phyloP scores from a whole-genome alignment of 30 jellyfish, hydroid and myxozoan species.

The Cassiopea andromeda region DNA sequence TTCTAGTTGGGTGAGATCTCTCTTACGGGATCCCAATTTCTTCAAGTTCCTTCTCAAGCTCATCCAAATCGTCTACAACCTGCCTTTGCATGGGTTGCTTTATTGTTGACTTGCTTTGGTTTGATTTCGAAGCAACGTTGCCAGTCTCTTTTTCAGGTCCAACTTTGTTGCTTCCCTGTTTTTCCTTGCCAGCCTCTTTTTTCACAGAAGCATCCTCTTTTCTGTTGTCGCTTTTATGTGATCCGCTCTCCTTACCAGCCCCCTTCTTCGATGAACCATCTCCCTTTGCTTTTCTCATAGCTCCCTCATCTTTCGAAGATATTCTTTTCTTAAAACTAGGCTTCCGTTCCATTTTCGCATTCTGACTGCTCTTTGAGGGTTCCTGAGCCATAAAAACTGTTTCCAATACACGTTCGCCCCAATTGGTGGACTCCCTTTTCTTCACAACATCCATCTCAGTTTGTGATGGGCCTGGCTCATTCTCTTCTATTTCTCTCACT shows the following conservation, averaged over 20 bases:
- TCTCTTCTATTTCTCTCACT: neutral
- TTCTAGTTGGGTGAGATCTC: neutral
- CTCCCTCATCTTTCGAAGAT: conserved; percentile 12
- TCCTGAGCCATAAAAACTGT: neutral
- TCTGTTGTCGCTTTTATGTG: neutral
- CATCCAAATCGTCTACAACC: conserved; percentile 33
- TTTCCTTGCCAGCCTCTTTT: conserved; percentile 3
- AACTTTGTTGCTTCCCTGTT: neutral
- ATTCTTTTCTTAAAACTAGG: neutral
- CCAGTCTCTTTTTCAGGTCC: neutral
- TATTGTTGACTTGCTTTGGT: conserved; percentile 1
- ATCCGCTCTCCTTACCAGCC: neutral
- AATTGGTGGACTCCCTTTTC: neutral
- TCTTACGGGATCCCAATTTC: conserved; percentile 31
- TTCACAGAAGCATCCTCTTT: conserved; percentile 2
- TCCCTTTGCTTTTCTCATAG: neutral
- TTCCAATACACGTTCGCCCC: neutral
- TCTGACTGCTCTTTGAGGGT: neutral
- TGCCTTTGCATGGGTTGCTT: conserved; percentile 28
- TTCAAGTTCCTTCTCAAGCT: conserved; percentile 41
- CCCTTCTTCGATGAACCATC: neutral
- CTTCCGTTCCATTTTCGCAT: neutral
- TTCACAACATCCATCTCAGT: neutral
- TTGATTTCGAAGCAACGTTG: neutral
- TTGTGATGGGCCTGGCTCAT: neutral